Conservation (phyloP, 37 sponge, comb jelly and placozoan genomes). For the Cliona cf. orientalis region DNA sequence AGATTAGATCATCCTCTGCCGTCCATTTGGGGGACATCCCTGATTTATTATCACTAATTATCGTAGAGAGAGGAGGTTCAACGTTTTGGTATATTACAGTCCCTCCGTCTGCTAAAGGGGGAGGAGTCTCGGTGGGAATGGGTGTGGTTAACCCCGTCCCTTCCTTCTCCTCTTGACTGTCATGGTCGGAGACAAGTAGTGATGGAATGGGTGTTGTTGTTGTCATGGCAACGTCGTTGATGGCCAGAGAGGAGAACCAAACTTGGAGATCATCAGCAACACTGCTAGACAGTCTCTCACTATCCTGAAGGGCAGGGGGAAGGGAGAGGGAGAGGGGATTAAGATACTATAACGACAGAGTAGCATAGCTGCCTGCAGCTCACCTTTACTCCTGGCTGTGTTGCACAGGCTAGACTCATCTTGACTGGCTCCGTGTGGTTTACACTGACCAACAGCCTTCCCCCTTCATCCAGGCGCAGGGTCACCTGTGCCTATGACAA, state of each 20-base stretch:
- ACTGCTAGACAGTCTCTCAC: constrained; percentile 24
- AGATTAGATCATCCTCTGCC: not conserved
- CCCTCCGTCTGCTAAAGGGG: not conserved
- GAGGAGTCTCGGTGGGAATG: not conserved
- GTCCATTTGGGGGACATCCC: not conserved
- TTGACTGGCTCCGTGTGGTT: not conserved
- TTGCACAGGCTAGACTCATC: constrained; percentile 32
- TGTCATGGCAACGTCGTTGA: not conserved
- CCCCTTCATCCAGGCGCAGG: not conserved
- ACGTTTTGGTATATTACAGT: not conserved
- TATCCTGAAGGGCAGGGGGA: constrained; percentile 20
- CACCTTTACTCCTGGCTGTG: not conserved
- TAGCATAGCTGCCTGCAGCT: not conserved
- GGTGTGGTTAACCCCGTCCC: not conserved
- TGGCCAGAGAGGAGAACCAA: not conserved
- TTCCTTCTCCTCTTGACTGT: no score
- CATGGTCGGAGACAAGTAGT: no score
- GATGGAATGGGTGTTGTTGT: not conserved
- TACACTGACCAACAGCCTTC: constrained; percentile 18
- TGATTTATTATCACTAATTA: no score
- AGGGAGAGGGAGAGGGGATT: not conserved
- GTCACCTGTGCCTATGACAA: constrained; percentile 12
- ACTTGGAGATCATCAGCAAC: constrained; percentile 32
- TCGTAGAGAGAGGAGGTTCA: no score
- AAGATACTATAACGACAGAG: not conserved